Base-by-base conservation (phyloP, 53 echinoderm and acorn worm genomes). In the Crossaster papposus region DNA sequence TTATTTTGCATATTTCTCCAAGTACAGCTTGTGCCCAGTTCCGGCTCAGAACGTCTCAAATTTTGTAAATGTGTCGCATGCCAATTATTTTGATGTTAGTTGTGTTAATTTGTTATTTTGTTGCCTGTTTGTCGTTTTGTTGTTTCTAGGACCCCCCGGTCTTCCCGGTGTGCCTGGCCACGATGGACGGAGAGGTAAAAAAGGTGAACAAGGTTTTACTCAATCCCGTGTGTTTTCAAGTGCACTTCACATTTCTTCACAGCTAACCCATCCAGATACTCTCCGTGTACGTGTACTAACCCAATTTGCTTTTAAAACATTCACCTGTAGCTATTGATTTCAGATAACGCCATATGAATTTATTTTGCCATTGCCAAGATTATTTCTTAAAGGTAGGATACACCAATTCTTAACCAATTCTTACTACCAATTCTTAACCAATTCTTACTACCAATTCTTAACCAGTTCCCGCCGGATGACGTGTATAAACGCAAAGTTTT, bases 121-220 rank as follows among this genome's bases (percentile, higher is more conserved):
- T 87, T 77, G 87, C 30, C 58, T 87, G 87, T 64, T 76, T 85
- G 33, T 58, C 35, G 28, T 55, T 64, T 77, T 34, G 77, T 36
- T 77, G 31, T n/a, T 34, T 36, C 10, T 77, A 87, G 87, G 87
- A 23, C 87, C 76, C 87, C 76, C 55, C 31, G 87, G 87, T 58
- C 26, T 20, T 12, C 87, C 76, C 12, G 85, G 85, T 54, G 44
- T 51, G 33, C 85, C 87, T 37, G 87, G 87, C 33, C 62, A 87
- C 35, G 77, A 75, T 31, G 87, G 87, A 53, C 53, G 87, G 87
- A 87, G 87, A 87, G 87, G 87, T 87, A 87, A 87, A 87, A 87
- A 87, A 63, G 87, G 87, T 87, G 87, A 87, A 87, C 87, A 87
- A 87, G 87, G 87, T 63, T 75, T 30, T 58, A 63, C 87, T 87